These are phyloP conservation scores for Ifrita kowaldi DNA, from an alignment of 2,113 vertebrate genomes.

Conservation along the genomic window DNA sequence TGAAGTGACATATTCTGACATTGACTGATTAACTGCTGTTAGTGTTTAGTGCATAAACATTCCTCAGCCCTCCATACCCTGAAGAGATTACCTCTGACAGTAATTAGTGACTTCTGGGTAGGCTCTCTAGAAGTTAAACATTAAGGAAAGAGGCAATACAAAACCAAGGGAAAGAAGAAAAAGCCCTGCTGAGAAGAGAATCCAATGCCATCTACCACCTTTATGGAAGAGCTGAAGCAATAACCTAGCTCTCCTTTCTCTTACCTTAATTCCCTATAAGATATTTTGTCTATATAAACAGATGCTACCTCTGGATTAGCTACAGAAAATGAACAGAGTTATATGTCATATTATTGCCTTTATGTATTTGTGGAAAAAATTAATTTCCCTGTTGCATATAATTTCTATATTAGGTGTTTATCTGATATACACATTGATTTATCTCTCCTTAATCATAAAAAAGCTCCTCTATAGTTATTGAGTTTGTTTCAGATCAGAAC, in stretches of 20 bases:
- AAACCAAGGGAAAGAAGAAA: neutral
- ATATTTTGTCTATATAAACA: neutral
- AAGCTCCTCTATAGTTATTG: neutral
- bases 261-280: neutral
- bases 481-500: neutral
- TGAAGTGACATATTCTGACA: neutral
- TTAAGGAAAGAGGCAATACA: neutral
- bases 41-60: neutral
- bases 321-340: neutral
- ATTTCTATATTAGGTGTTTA: neutral
- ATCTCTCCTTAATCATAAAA: neutral
- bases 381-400: neutral
- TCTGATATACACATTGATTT: neutral
- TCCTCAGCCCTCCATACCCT: neutral
- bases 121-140: neutral
- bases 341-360: neutral
- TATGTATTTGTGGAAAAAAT: neutral
- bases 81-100: neutral
- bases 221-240: neutral
- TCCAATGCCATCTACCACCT: neutral
- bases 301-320: neutral
- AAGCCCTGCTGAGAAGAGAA: neutral
- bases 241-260: neutral
- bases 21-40: neutral
- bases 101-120: neutral